These are phyloP conservation scores for Callithrix jacchus DNA, from an alignment of 2,113 vertebrate genomes.

Conservation along the genomic window DNA sequence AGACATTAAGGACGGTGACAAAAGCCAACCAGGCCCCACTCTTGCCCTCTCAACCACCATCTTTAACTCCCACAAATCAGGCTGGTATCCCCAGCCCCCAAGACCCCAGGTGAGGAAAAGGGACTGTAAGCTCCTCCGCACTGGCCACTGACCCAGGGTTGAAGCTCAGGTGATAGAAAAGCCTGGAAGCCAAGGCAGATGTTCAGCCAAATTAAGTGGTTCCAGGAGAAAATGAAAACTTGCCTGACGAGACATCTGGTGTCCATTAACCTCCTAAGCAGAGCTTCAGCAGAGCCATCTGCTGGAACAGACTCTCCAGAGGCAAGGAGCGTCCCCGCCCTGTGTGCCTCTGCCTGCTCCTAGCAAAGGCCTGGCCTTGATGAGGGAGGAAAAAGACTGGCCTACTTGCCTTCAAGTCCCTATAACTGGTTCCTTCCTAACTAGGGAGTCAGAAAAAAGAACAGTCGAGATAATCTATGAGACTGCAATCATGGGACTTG, in stretches of 20 bases:
- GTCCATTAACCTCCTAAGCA: background rate
- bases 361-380: background rate
- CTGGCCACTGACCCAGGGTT: background rate
- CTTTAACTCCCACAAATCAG: background rate
- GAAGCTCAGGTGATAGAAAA: conserved; percentile 43
- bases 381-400: background rate
- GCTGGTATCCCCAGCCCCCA: fast-evolving
- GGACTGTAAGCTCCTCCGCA: background rate
- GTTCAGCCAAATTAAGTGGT: conserved; percentile 54
- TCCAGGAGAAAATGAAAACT: conserved; percentile 37
- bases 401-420: background rate
- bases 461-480: background rate
- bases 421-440: background rate
- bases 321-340: background rate
- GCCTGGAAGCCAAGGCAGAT: conserved; percentile 60
- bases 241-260: background rate
- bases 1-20: background rate
- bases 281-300: conserved; percentile 56
- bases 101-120: background rate
- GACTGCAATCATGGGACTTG: background rate
- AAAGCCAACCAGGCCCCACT: background rate
- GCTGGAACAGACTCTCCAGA: conserved; percentile 20
- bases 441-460: background rate
- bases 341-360: background rate
- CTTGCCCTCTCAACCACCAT: background rate